phyloP scores from a whole-genome alignment of 2,113 vertebrate genomes.

The Pungitius pungitius region DNA sequence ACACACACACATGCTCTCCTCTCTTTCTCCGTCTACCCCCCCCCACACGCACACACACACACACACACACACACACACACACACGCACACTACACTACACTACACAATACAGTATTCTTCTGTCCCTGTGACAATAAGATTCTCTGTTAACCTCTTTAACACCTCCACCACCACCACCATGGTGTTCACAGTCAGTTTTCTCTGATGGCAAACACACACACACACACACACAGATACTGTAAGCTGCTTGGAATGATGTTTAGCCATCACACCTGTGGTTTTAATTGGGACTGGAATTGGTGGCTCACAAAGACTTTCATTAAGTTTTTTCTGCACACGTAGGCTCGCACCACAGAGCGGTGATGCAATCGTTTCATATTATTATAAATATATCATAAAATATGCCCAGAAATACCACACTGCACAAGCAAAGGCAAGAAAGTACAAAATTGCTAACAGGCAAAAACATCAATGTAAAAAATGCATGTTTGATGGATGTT shows the following conservation, averaged over 20 bases:
- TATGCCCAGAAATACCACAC: background rate
- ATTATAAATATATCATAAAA: too few relatives aligned
- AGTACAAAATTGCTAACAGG: background rate
- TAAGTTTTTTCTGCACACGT: background rate
- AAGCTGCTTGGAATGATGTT: background rate
- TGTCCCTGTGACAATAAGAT: constrained; percentile 39
- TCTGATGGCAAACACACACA: constrained; percentile 14
- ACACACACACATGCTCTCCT: constrained; percentile 6
- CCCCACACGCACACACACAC: constrained; percentile 1
- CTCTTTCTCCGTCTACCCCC: background rate
- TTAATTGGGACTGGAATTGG: background rate
- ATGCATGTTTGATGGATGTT: background rate
- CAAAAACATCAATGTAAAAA: background rate
- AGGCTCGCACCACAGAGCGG: too few relatives aligned
- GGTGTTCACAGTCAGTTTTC: constrained; percentile 20
- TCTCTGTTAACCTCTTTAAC: constrained; percentile 43
- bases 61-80: constrained; percentile 8
- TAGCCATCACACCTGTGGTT: background rate
- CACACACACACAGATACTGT: background rate
- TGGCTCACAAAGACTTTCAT: background rate
- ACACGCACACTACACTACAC: constrained; percentile 11
- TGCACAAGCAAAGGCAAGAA: background rate
- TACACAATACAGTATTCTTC: too few relatives aligned
- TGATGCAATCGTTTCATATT: background rate
- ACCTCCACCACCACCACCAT: constrained; percentile 18